Evolutionary conservation across 2,113 vertebrate species (phyloP), one percentile per base, ranked within the genome.

Genomic region (Mesembrinibis cayennensis): DNA sequence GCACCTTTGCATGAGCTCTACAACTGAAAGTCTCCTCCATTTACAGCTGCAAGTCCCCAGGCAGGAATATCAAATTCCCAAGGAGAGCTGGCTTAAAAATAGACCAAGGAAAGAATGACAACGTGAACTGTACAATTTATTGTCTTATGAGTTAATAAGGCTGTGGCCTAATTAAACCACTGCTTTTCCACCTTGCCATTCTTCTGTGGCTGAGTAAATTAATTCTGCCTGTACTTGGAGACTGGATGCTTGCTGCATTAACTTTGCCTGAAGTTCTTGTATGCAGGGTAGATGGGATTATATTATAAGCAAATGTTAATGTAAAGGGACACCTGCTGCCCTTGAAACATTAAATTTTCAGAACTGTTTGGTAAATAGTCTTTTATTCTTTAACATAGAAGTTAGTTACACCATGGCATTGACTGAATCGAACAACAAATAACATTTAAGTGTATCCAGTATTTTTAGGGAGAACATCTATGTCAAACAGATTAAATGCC

Each of bases 401-500:
- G 66, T 83, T 36, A 78, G 80, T 63, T 89, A 86, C 65, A 76
- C 52, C 69, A 61, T 38, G 38, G 47, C 44, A 87, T 40, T 61
- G 52, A 45, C 55, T 2, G 8, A 92, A 79, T 79, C 73, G 32
- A 79, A 84, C 73, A 92, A 88, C 82, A 92, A 92, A 80, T 93
- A 86, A 87, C 73, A 91, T 94, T 93, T 66, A 95, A 85, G 52
- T 61, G 32, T 61, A 89, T 84, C 62, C 22, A 49, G n/a, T 66
- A 82, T 47, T 95, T 95, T 95, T 89, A 82, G 78, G n/a, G 70
- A 45, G 78, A 95, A 88, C 0, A 2, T 40, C n/a, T 73, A 77
- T 73, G 59, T 93, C 50, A 87, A 95, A 92, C 27, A 95, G 81
- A 82, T 76, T 92, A 91, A 94, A 73, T 34, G 62, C 53, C 58